A percentile compares a stretch with the other conserved stretches of the same genome.
phyloP scores from a whole-genome alignment of 2,888 invertebrate species.

The Ephialtes manifestator region DNA sequence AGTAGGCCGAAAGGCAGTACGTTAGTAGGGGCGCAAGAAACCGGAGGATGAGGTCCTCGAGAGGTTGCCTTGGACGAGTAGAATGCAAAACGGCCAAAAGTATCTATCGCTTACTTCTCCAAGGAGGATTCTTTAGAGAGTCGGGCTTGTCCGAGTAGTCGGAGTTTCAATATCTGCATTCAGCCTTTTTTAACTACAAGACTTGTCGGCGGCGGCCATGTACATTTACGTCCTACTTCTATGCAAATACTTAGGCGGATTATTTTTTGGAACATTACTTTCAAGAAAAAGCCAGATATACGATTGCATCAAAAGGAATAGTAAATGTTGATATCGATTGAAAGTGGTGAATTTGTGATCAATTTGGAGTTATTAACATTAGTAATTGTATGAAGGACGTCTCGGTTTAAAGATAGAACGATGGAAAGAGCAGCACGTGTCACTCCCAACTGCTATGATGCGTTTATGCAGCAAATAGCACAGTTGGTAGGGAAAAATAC shows the following conservation, averaged over 20 bases:
- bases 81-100: conserved; percentile 42
- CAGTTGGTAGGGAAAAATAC: conserved; percentile 45
- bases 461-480: conserved; percentile 23
- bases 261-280: too few relatives aligned
- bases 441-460: neutral
- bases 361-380: neutral
- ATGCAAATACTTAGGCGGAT: neutral
- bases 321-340: neutral
- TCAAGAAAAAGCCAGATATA: too few relatives aligned
- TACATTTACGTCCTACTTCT: neutral
- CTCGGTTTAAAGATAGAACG: neutral
- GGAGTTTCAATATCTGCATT: conserved; percentile 28
- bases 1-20: conserved; percentile 30
- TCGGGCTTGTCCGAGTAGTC: neutral
- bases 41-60: neutral
- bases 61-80: conserved; percentile 32
- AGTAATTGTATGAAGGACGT: neutral
- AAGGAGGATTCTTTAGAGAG: conserved; percentile 20
- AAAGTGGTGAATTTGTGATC: neutral
- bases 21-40: conserved; percentile 22
- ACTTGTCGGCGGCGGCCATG: neutral
- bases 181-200: neutral
- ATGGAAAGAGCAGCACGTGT: neutral
- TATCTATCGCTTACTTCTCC: conserved; percentile 15
- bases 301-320: neutral